Evolutionary conservation across 2,113 vertebrate genomes (phyloP).

Genomic region (Steatornis caripensis): DNA sequence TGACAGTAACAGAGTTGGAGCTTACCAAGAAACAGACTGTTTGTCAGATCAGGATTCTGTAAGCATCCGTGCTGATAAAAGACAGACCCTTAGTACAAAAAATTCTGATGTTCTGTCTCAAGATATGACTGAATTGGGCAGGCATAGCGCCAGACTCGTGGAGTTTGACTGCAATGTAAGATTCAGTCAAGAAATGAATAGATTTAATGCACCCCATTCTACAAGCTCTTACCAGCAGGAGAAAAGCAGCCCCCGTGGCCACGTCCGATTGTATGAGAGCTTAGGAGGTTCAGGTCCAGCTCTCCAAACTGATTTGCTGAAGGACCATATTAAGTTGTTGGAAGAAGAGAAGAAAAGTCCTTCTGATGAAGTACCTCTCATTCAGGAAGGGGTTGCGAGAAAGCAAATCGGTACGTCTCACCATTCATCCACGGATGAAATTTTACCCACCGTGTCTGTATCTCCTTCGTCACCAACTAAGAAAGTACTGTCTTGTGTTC

Average conservation of each 20-base stretch:
- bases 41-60: background rate
- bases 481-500: constrained; percentile 76
- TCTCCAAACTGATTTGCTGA: background rate
- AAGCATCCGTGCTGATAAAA: background rate
- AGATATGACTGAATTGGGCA: background rate
- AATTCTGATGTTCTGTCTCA: background rate
- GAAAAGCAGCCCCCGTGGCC: background rate
- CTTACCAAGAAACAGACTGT: background rate
- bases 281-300: background rate
- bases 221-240: background rate
- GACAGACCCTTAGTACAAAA: background rate
- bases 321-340: background rate
- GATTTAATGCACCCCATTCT: background rate
- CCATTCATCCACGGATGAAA: background rate
- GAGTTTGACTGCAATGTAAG: rapidly evolving
- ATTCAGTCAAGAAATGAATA: background rate
- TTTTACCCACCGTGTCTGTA: background rate
- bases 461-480: constrained; percentile 28
- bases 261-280: background rate
- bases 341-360: background rate
- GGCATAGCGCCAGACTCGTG: background rate
- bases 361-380: background rate
- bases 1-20: background rate
- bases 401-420: background rate
- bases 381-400: background rate